phyloP scores from a whole-genome alignment of 2,888 invertebrate species.

The Caenorhabditis parvicauda region DNA sequence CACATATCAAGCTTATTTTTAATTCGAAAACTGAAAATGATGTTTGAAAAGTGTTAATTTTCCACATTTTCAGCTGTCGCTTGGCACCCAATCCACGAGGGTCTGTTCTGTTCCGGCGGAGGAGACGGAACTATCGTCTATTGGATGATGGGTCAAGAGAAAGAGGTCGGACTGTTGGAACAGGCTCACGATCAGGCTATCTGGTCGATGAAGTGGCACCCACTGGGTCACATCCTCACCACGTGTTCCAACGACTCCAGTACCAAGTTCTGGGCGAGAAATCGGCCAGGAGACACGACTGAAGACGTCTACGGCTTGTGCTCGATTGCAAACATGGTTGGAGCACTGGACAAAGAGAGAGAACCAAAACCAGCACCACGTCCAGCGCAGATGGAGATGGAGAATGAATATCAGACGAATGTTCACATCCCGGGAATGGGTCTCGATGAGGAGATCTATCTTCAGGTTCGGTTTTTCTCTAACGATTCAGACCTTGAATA shows the following conservation, averaged over 20 bases:
- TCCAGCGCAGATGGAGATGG: slow-evolving; percentile 18
- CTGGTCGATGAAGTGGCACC: slow-evolving; percentile 99
- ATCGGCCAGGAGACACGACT: slow-evolving; percentile 93
- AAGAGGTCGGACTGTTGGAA: slow-evolving; percentile 87
- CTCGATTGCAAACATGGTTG: slow-evolving; percentile 36
- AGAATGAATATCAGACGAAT: slow-evolving; percentile 2
- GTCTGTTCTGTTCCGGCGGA: slow-evolving; percentile 93
- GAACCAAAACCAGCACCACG: slow-evolving; percentile 24
- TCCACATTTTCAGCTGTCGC: slow-evolving; percentile 68
- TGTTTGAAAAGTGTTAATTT: no score
- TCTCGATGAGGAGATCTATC: slow-evolving; percentile 86
- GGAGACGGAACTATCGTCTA: slow-evolving; percentile 97
- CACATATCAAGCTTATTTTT: no score
- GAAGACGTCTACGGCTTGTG: slow-evolving; percentile 85
- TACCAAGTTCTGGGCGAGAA: slow-evolving; percentile 95
- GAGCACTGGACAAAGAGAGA: slow-evolving; percentile 44
- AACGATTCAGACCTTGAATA: no score
- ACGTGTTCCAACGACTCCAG: slow-evolving; percentile 99
- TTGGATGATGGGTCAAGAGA: slow-evolving; percentile 88
- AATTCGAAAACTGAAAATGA: no score
- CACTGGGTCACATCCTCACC: slow-evolving; percentile 93
- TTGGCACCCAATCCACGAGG: slow-evolving; percentile 98
- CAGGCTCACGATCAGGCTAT: slow-evolving; percentile 88
- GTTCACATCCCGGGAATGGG: slow-evolving; percentile 82
- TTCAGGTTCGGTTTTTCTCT: slow-evolving; percentile 35